Evolutionary conservation across 2,888 invertebrate species (phyloP), one percentile per base, ranked within the genome.

Genomic region (Stictocephala bisonia): DNA sequence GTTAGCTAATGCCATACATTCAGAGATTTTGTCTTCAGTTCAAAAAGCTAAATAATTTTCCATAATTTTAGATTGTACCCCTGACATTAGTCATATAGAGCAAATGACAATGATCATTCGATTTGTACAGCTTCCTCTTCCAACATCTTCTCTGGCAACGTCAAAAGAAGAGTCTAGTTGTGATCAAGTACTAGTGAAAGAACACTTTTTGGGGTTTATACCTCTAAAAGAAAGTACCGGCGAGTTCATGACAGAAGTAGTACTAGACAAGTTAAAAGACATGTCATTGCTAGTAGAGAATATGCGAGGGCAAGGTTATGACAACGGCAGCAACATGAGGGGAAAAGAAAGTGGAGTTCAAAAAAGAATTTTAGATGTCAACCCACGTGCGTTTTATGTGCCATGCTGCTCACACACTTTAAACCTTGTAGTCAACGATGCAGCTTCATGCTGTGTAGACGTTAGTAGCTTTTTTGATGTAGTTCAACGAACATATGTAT

Each of bases 181-280:
- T n/a, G n/a, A n/a, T n/a, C n/a, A n/a, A n/a, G n/a, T n/a, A n/a
- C n/a, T n/a, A 18, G 26, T 71, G 1, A 60, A 22, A 7, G 60
- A 71, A 48, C 58, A 71, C 18, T 58, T 71, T 31, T 18, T 71
- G 7, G 71, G 60, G 27, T 71, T 60, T 29, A 15, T 71, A n/a
- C 29, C 20, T 7, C 27, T 58, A n/a, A 13, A 9, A 7, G 27
- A 60, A 1, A 71, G 48, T 13, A 35, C 60, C 31, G 71, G 71
- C 1, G 13, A 20, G 26, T n/a, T 27, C 11, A 15, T 60, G 11
- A 60, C 71, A 60, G 44, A 27, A 27, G 48, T 27, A 13, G 13
- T 58, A 3, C 20, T 71, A 29, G 13, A 44, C 31, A 15, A 71
- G 40, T 22, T 71, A 4, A 18, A 51, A 2, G 53, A 60, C 18